Base-by-base conservation (phyloP, 1,140 invertebrate genomes). In the Bactericera cockerelli region DNA sequence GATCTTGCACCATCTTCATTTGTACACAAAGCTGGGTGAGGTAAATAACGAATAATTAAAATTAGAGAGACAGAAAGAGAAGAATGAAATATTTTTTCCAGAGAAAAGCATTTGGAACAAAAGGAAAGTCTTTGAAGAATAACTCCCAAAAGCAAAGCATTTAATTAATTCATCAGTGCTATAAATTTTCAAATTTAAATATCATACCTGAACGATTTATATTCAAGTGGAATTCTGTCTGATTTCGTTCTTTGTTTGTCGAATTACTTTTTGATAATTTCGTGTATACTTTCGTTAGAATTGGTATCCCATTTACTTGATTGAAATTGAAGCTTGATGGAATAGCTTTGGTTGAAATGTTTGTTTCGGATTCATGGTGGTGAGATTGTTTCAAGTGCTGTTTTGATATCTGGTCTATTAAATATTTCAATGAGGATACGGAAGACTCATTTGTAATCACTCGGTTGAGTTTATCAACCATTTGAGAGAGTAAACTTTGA, bases 271-370 rank as follows among this genome's bases (percentile, higher is more conserved):
- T 49, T 16, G 72, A 74, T 31, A 71, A 65, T 68, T 81, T 82
- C 55, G 79, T 80, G 39, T 77, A 76, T 8, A 80, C 75, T 71
- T 83, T 83, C 0, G 80, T 83, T 53, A 81, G 64, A 60, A 84
- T 76, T 67, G 78, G 75, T 56, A 84, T 75, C 1, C 81, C 42
- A 49, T 49, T 49, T 31, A 80, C 78, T n/a, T 77, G 74, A 66
- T 79, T 81, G 26, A 80, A 63, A 1, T 73, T 77, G 64, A 76
- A 78, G 65, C 70, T 75, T 4, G 70, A 73, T 25, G 75, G 74
- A 55, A 79, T 74, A 11, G 76, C 76, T 71, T 79, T 79, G 1
- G 74, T 76, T 25, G 76, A 77, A 62, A 78, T 77, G 68, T 58
- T 74, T 65, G 28, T 65, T 72, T 6, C 71, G 70, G 25, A 68